These are phyloP conservation scores for Neelides folsomi DNA, from an alignment of 2,888 invertebrate species.

Conservation along the genomic window DNA sequence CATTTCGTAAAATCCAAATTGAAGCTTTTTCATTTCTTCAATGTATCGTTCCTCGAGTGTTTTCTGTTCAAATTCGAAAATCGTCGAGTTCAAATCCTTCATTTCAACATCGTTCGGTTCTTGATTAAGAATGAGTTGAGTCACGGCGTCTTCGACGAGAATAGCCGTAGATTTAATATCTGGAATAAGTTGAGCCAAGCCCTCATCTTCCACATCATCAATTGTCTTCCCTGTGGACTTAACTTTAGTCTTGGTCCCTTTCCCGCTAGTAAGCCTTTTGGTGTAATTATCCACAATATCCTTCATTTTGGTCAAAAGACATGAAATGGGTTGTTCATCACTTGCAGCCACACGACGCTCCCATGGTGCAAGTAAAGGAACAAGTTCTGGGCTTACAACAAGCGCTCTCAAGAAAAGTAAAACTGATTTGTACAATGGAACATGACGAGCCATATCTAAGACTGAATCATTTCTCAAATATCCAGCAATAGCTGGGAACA, in stretches of 20 bases:
- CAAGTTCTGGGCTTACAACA: slow-evolving; percentile 50
- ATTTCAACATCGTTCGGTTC: slow-evolving; percentile 27
- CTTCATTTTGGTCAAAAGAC: slow-evolving; percentile 72
- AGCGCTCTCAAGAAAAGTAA: slow-evolving; percentile 65
- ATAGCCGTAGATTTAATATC: slow-evolving; percentile 61
- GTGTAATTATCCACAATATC: slow-evolving; percentile 84
- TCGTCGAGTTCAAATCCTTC: slow-evolving; percentile 18
- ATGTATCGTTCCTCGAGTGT: slow-evolving; percentile 64
- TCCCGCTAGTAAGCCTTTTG: slow-evolving; percentile 51
- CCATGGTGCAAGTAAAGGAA: slow-evolving; percentile 44
- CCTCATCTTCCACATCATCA: slow-evolving; percentile 71
- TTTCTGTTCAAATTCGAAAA: slow-evolving; percentile 38
- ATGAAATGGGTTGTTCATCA: slow-evolving; percentile 53
- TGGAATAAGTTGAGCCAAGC: slow-evolving; percentile 72
- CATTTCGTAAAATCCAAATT: slow-evolving; percentile 87
- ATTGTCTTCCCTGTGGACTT: slow-evolving; percentile 36
- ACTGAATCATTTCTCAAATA: slow-evolving; percentile 90
- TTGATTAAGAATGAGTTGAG: slow-evolving; percentile 19
- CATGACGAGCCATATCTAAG: slow-evolving; percentile 91
- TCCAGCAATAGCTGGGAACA: slow-evolving; percentile 75
- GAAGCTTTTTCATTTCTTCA: slow-evolving; percentile 72
- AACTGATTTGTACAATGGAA: slow-evolving; percentile 78
- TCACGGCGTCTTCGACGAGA: slow-evolving; percentile 36
- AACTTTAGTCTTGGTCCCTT: slow-evolving; percentile 30
- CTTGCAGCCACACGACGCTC: slow-evolving; percentile 28